phyloP scores from a whole-genome alignment of 1,140 invertebrate species.

The Neodiprion pinetum region DNA sequence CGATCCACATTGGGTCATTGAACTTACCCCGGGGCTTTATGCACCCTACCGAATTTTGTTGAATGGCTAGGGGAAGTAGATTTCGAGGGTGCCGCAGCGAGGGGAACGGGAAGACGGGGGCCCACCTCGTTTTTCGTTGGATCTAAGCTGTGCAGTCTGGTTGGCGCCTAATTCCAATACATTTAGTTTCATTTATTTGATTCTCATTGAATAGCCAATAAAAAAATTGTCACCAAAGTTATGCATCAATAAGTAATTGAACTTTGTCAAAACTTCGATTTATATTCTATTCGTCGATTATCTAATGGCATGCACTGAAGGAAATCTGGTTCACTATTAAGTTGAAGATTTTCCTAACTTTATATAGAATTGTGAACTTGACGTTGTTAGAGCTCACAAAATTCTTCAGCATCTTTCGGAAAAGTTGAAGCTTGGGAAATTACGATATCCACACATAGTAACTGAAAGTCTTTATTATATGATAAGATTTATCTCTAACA shows the following conservation, averaged over 20 bases:
- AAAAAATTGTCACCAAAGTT: slow-evolving; percentile 30
- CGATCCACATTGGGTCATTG: slow-evolving; percentile 1
- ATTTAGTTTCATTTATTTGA: slow-evolving; percentile 34
- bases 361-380: too few relatives aligned
- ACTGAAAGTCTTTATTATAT: slow-evolving; percentile 39
- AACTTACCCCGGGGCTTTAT: neutral
- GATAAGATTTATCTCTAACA: slow-evolving; percentile 36
- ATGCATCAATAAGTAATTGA: too few relatives aligned
- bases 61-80: slow-evolving; percentile 1
- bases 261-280: too few relatives aligned
- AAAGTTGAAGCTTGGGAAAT: neutral
- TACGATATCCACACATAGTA: slow-evolving; percentile 18
- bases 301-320: too few relatives aligned
- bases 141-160: neutral
- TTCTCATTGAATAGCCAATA: slow-evolving; percentile 39
- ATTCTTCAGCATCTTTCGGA: too few relatives aligned
- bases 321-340: too few relatives aligned
- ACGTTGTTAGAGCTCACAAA: too few relatives aligned
- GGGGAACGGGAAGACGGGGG: neutral
- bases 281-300: too few relatives aligned
- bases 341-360: too few relatives aligned
- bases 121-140: neutral
- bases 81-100: neutral
- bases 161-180: slow-evolving; percentile 31
- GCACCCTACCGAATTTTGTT: slow-evolving; percentile 2